Evolutionary conservation across 1,140 invertebrate genomes (phyloP).

Genomic region (Anastrepha ludens): DNA sequence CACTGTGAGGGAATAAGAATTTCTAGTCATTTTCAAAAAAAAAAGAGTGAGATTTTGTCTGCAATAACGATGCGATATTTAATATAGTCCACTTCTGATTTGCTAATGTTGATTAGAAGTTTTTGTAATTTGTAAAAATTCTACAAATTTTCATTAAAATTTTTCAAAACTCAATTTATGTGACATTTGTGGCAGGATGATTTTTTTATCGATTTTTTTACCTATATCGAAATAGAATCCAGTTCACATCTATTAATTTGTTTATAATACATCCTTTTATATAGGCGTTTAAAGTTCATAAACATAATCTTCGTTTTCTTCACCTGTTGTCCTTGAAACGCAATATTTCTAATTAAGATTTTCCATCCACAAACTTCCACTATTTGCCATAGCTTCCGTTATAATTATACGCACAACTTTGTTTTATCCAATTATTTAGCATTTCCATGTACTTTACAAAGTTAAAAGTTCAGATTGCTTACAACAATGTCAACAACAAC

Average conservation of each 20-base stretch:
- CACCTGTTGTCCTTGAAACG: neutral
- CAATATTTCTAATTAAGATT: neutral
- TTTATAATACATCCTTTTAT: too few relatives aligned
- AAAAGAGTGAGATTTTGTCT: too few relatives aligned
- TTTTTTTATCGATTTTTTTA: too few relatives aligned
- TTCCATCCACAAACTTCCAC: neutral
- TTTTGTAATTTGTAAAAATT: too few relatives aligned
- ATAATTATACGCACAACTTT: constrained; percentile 35
- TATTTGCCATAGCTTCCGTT: neutral
- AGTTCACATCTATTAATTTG: too few relatives aligned
- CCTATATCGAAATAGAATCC: too few relatives aligned
- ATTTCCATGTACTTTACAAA: constrained; percentile 10
- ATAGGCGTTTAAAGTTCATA: neutral
- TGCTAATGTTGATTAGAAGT: neutral
- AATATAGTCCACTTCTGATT: too few relatives aligned
- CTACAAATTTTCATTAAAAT: too few relatives aligned
- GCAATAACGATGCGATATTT: too few relatives aligned
- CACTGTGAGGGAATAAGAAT: too few relatives aligned
- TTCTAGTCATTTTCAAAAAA: too few relatives aligned
- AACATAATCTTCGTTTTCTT: neutral
- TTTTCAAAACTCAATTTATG: neutral
- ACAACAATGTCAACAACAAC: neutral
- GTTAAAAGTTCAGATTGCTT: neutral
- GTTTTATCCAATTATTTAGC: constrained; percentile 23
- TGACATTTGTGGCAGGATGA: neutral